These are phyloP conservation scores for Oscheius sp. DNA, from an alignment of 2,888 invertebrate genomes.

Conservation along the genomic window DNA sequence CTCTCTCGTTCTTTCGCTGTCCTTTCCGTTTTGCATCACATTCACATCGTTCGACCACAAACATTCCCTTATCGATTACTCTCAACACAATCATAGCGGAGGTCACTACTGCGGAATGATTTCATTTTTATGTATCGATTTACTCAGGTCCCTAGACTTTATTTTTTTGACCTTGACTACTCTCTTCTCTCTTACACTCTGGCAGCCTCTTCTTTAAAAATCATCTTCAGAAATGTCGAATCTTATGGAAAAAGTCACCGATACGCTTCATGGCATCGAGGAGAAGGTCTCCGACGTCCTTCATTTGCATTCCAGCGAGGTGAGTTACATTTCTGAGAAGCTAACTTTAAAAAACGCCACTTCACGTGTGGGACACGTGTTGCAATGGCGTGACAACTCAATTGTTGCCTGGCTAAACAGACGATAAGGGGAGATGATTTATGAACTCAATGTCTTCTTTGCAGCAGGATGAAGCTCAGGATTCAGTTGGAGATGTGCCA, in stretches of 20 bases:
- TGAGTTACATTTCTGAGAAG: neutral
- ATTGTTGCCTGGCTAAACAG: neutral
- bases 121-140: neutral
- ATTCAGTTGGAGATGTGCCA: conserved; percentile 30
- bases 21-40: neutral
- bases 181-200: neutral
- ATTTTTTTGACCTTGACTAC: neutral
- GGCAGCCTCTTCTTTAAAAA: neutral
- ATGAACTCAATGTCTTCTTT: conserved; percentile 6
- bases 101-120: neutral
- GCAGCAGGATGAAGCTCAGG: conserved; percentile 36
- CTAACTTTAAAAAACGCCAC: neutral
- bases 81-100: neutral
- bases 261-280: conserved; percentile 24
- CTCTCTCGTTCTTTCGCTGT: conserved; percentile 14
- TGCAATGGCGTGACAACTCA: conserved; percentile 16
- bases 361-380: neutral
- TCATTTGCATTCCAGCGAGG: conserved; percentile 16
- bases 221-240: conserved; percentile 5
- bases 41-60: neutral
- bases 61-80: neutral
- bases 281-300: conserved; percentile 41
- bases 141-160: neutral
- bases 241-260: conserved; percentile 35
- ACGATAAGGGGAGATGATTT: neutral